phyloP scores from a whole-genome alignment of 2,113 vertebrate genomes.

The Crotalus tigris region DNA sequence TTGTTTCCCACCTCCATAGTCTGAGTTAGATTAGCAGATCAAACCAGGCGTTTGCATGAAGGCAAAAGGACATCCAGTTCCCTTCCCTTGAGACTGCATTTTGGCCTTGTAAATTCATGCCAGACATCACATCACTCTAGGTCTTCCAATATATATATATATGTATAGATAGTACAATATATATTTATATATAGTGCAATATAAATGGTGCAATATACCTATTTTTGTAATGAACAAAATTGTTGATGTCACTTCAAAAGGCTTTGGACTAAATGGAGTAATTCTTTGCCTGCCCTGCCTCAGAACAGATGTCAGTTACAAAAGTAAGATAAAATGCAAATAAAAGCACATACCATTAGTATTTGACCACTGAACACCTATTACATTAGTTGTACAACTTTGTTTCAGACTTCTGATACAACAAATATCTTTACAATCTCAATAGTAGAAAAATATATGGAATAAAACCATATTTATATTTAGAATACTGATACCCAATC shows the following conservation, averaged over 20 bases:
- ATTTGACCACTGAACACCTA: not conserved
- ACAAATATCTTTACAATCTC: not conserved
- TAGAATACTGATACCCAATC: not conserved
- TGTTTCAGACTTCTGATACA: not conserved
- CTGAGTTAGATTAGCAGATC: conserved; percentile 36
- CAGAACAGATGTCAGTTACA: not conserved
- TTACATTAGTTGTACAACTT: not conserved
- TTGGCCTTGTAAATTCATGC: not conserved
- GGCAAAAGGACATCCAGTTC: not conserved
- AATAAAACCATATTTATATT: not conserved
- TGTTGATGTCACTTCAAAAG: not conserved
- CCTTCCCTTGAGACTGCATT: not conserved
- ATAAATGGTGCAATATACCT: not conserved
- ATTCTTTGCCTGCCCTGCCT: not conserved
- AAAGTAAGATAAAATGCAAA: not conserved
- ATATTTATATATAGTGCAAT: not conserved
- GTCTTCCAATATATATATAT: not conserved
- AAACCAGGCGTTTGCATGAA: fast-evolving
- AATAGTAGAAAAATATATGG: not conserved
- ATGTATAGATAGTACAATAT: not conserved
- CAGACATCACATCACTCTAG: not conserved
- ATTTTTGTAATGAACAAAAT: not conserved
- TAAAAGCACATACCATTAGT: not conserved
- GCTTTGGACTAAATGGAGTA: not conserved
- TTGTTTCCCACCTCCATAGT: conserved; percentile 70